Base-by-base conservation (phyloP, 2,113 vertebrate genomes). In the Natator depressus region DNA sequence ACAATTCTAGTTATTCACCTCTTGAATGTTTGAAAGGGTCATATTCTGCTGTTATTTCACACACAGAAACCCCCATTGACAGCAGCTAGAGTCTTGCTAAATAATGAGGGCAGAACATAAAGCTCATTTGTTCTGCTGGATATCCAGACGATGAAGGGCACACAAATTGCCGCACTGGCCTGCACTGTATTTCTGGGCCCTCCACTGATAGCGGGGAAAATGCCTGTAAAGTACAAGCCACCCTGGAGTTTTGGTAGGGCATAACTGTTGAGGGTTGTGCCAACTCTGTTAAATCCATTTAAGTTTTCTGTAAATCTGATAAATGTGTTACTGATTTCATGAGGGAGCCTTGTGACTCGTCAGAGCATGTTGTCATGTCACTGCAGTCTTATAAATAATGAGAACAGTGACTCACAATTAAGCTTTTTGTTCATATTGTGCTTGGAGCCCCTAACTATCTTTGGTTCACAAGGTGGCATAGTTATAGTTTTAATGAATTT, bases 271-370 rank as follows among this genome's bases (percentile, higher is more conserved):
- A 55, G 46, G 24, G 35, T 84, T 50, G 25, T 91, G 90, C 90
- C 95, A 95, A 16, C 16, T 90, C 53, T 22, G 54, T 76, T 49
- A 54, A 87, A 38, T 89, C 62, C 96, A 93, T 82, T 8, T 94
- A 93, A 93, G 53, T 55, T 72, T 51, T 75, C 50, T 46, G 27
- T 80, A 62, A 65, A 19, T 93, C 85, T 85, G 82, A 95, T 96
- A 94, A 97, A 95, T 59, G 94, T 79, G 88, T 80, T 62, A 86
- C 72, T 97, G 92, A 96, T 96, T 95, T 95, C 47, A n/a, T 96
- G 19, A 93, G 57, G 46, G 76, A 95, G 82, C 59, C 92, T 95
- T 93, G 90, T 97, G 79, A 29, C 54, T 13, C 8, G 3, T 88
- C 87, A 80, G 72, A 78, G 78, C 29, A 54, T 49, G 82, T 87